A percentile compares a stretch with the other conserved stretches of the same genome.
Conservation (phyloP, 1,140 invertebrate species). For the Pinna nobilis region DNA sequence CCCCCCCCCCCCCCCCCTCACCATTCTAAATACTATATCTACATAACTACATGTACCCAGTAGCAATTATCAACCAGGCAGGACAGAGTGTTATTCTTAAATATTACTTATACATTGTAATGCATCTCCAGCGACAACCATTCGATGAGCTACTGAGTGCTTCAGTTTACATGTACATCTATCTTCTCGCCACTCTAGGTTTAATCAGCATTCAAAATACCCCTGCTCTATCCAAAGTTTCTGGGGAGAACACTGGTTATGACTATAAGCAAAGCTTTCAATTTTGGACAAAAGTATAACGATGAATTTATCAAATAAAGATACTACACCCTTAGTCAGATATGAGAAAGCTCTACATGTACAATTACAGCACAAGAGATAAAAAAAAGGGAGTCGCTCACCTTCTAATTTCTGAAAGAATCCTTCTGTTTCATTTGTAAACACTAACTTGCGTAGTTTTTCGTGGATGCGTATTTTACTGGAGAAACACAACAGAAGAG, state of each 20-base stretch:
- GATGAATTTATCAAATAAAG: neutral
- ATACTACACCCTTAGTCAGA: neutral
- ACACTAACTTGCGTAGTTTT: neutral
- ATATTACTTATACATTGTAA: too few relatives aligned
- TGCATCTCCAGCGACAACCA: too few relatives aligned
- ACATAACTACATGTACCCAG: too few relatives aligned
- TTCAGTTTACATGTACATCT: too few relatives aligned
- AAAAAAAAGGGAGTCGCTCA: too few relatives aligned
- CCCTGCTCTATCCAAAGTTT: neutral
- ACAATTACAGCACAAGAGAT: neutral
- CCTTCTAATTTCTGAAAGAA: conserved; percentile 26
- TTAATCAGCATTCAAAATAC: neutral
- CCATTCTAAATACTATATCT: too few relatives aligned
- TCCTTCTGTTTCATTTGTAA: neutral
- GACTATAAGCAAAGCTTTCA: neutral
- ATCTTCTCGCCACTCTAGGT: too few relatives aligned
- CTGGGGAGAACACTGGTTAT: neutral
- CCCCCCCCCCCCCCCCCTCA: too few relatives aligned
- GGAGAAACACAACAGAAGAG: conserved; percentile 31
- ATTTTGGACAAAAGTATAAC: neutral
- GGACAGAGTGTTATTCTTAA: too few relatives aligned
- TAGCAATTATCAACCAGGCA: too few relatives aligned
- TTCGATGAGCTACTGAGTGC: too few relatives aligned
- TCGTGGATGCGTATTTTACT: conserved; percentile 25
- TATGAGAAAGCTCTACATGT: neutral